phyloP scores from a whole-genome alignment of 2,888 invertebrate genomes.

The Philonicus albiceps region DNA sequence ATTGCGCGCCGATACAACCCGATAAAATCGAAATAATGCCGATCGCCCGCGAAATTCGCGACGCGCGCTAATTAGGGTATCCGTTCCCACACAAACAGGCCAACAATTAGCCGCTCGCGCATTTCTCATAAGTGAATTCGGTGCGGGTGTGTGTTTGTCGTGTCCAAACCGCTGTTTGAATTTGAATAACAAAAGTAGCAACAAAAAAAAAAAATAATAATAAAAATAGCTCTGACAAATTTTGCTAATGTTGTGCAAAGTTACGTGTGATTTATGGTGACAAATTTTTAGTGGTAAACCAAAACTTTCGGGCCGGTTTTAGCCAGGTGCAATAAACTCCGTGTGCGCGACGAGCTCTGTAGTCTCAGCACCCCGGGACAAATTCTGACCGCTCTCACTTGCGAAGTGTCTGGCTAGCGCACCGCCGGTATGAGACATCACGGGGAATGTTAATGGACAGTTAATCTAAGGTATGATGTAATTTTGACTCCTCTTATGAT shows the following conservation, averaged over 20 bases:
- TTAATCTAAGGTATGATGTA: background rate
- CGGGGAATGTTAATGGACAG: background rate
- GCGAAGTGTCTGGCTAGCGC: background rate
- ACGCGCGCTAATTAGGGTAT: background rate
- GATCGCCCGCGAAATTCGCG: background rate
- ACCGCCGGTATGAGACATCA: background rate
- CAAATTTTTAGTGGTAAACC: constrained; percentile 16
- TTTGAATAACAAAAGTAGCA: constrained; percentile 25
- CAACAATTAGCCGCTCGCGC: background rate
- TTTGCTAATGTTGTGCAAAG: constrained; percentile 15
- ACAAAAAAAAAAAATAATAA: too few species aligned
- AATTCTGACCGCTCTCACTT: background rate
- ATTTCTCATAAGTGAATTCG: background rate
- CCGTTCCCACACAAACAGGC: background rate
- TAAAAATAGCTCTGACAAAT: constrained; percentile 25
- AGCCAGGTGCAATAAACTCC: constrained; percentile 22
- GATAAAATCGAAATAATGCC: background rate
- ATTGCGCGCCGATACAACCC: background rate
- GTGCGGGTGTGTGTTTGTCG: background rate
- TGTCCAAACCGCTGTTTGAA: background rate
- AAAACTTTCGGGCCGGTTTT: background rate
- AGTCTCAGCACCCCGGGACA: background rate
- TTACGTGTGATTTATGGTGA: constrained; percentile 36
- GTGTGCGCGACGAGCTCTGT: background rate
- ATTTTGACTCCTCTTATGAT: background rate